Base-by-base conservation (phyloP, 2,797 vertebrate species). In the Anomalospiza imberbis region DNA sequence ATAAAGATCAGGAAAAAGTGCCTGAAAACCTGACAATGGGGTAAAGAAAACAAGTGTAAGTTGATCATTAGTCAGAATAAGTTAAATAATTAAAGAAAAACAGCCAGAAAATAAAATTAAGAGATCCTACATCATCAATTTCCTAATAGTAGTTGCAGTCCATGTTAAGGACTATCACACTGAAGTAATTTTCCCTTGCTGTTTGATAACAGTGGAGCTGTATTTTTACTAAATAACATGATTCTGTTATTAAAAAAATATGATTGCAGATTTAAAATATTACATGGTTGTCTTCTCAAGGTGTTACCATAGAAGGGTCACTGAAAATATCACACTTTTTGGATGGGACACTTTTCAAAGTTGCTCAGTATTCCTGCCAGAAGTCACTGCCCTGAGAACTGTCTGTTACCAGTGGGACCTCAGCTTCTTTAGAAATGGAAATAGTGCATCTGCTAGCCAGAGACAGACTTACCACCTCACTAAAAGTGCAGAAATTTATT, bases 221-320 rank as follows among this genome's bases (percentile, higher is more conserved):
- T 75, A 42, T 55, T 55, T 25, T 42, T 12, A 31, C 28, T 55
- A 51, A 91, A 54, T 65, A 55, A 7, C 21, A 28, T 10, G 3
- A 65, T 75, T 54, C 19, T 85, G 3, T 54, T 38, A 20, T n/a
- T 74, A 16, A 67, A 28, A 28, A 85, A 54, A 42, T 61, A 36
- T 2, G 12, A 61, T 50, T 80, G 21, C 26, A 84, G 42, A 31
- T 22, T 80, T 22, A 38, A 66, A 82, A 55, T 24, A 38, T 6
- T 14, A 20, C 3, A 0, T 24, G 7, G 14, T 13, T 65, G 29
- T 36, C 70, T 28, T 71, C 26, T 90, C 28, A 47, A n/a, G 40
- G 17, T 13, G 19, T 74, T 82, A 31, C 13, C 7, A 5, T 6
- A 12, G 47, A 51, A 32, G 0, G 0, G 25, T 19, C 77, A 14